Conservation (phyloP, 2,888 invertebrate species). For the Tenthredo mesomela region DNA sequence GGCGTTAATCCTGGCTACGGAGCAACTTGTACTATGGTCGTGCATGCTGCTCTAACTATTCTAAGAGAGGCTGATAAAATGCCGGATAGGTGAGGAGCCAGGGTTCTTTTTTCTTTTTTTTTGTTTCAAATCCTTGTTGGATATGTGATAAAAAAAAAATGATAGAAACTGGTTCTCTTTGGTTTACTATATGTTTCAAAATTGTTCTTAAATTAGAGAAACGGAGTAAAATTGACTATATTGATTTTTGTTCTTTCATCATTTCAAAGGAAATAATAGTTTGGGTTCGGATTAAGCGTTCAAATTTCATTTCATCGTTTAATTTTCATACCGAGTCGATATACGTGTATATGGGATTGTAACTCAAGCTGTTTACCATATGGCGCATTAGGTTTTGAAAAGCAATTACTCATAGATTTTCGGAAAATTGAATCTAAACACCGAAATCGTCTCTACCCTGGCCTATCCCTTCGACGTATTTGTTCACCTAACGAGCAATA, state of each 20-base stretch:
- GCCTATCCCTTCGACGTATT: too few species aligned
- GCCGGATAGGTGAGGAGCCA: slow-evolving; percentile 84
- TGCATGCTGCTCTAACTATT: slow-evolving; percentile 87
- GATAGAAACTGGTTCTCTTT: background rate
- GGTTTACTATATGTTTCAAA: background rate
- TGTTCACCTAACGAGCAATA: too few species aligned
- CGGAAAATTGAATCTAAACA: too few species aligned
- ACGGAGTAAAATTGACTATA: too few species aligned
- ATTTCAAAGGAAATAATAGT: background rate
- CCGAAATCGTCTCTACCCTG: too few species aligned
- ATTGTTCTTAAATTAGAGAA: background rate
- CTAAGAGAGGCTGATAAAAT: slow-evolving; percentile 88
- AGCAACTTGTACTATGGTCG: slow-evolving; percentile 86
- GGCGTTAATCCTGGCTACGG: slow-evolving; percentile 91
- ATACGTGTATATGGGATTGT: background rate
- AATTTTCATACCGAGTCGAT: slow-evolving; percentile 22
- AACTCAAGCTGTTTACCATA: too few species aligned
- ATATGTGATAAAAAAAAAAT: slow-evolving; percentile 30
- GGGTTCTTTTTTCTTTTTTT: background rate
- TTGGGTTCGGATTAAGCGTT: background rate
- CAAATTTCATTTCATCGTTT: slow-evolving; percentile 17
- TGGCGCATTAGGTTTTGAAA: too few species aligned
- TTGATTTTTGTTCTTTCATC: background rate
- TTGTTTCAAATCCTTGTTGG: slow-evolving; percentile 25
- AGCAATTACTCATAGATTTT: too few species aligned